Evolutionary conservation across 2,888 invertebrate species (phyloP), one percentile per base, ranked within the genome.

Genomic region (Ypsolopha scabrella): DNA sequence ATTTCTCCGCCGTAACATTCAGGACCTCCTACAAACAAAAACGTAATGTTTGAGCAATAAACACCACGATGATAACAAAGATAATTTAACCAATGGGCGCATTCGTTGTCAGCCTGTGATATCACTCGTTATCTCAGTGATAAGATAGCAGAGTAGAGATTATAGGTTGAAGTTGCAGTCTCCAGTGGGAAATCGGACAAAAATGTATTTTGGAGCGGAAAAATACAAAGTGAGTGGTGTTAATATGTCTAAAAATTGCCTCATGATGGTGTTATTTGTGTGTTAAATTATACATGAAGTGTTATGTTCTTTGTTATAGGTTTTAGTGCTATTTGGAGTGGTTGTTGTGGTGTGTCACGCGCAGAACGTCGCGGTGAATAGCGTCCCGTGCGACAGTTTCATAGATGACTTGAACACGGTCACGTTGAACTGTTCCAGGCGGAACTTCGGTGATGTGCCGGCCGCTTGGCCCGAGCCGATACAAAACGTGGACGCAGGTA

Each of bases 1-100:
- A 72, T 64, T 89, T 88, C 58, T 78, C 78, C 60, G 88, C 86
- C 57, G 90, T 88, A 65, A 88, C 86, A 59, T 80, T 80, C 64
- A 89, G 73, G 67, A 88, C 85, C 67, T 90, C 90, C 90, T 90
- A 75, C 35, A 74, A 87, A 78, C 69, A 65, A 72, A 72, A 65
- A 70, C 62, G 70, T 63, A 7, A 35, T 67, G 65, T 73, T 72
- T 75, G 64, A 68, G 67, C 68, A 72, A 67, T 49, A 57, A 50
- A 51, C 64, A 60, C 58, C 63, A 63, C 65, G 63, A 68, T 60
- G 78, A 82, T 80, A 81, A 71, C 68, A 68, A 67, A 67, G 70
- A 72, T 63, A 69, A 70, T 67, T 68, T 66, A 67, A 62, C 85
- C 82, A 85, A 83, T 82, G 74, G 47, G 76, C 72, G 68, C 59